A percentile compares a stretch with the other conserved stretches of the same genome.
Evolutionary conservation across 2,888 invertebrate genomes (phyloP).

Genomic region (Stenodema calcarata): DNA sequence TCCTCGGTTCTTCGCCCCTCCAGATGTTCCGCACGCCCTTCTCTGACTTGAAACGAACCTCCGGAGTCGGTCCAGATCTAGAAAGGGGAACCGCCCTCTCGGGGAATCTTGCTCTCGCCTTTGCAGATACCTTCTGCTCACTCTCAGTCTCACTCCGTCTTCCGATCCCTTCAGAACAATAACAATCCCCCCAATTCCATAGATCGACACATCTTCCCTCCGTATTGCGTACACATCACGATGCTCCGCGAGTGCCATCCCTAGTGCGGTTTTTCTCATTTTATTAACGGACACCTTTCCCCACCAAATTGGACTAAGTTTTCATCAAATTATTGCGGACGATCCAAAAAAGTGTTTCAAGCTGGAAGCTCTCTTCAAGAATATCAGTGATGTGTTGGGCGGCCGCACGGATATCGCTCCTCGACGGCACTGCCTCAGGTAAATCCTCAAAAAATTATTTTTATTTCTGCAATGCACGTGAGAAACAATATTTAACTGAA

Average conservation of each 20-base stretch:
- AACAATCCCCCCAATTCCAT: background rate
- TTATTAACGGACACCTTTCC: background rate
- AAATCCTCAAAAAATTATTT: background rate
- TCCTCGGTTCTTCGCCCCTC: background rate
- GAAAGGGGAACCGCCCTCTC: slow-evolving; percentile 42
- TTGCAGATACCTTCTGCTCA: slow-evolving; percentile 14
- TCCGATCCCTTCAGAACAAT: slow-evolving; percentile 8
- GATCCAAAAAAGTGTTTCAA: slow-evolving; percentile 20
- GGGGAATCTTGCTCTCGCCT: slow-evolving; percentile 36
- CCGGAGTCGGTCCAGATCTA: slow-evolving; percentile 35
- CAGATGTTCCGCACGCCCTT: background rate
- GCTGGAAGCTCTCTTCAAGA: slow-evolving; percentile 12
- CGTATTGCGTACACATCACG: background rate
- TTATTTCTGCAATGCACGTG: too few species aligned
- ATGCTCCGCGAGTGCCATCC: slow-evolving; percentile 26
- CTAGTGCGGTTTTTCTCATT: background rate
- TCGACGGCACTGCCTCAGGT: slow-evolving; percentile 43
- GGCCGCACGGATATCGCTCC: slow-evolving; percentile 41
- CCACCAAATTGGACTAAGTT: background rate
- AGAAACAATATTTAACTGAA: background rate
- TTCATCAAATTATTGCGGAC: background rate
- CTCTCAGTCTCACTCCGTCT: slow-evolving; percentile 37
- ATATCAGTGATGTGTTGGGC: slow-evolving; percentile 45
- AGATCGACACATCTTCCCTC: background rate
- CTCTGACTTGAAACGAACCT: background rate